Percentiles rank a stretch among this genome's conserved stretches.
Evolutionary conservation across 2,113 vertebrate species (phyloP).

Genomic region (Labrus mixtus): DNA sequence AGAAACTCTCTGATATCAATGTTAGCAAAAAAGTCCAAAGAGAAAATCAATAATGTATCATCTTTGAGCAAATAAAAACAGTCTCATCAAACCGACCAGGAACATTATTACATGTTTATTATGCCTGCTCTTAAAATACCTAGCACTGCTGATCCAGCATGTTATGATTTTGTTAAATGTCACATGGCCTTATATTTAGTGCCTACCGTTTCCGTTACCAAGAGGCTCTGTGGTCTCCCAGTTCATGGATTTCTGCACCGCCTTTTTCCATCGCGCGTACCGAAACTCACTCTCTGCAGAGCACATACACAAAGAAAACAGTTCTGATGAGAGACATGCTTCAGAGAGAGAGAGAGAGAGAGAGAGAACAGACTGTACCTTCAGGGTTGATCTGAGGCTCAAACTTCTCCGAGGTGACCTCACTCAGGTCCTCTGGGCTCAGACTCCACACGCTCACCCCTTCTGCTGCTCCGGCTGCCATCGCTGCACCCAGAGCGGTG

Average conservation of each 20-base stretch:
- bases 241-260: slow-evolving; percentile 92
- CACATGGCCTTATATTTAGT: not conserved
- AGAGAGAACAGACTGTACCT: slow-evolving; percentile 71
- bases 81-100: too few species aligned
- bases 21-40: too few species aligned
- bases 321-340: not conserved
- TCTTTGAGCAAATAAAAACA: too few species aligned
- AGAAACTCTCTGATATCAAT: not conserved
- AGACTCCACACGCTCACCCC: slow-evolving; percentile 95
- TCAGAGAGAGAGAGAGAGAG: not conserved
- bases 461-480: slow-evolving; percentile 94
- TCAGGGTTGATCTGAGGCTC: slow-evolving; percentile 95
- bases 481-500: slow-evolving; percentile 93
- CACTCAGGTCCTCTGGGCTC: slow-evolving; percentile 87
- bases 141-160: too few species aligned
- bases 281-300: slow-evolving; percentile 91
- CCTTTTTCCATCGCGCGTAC: slow-evolving; percentile 94
- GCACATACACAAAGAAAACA: not conserved
- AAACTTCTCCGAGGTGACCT: slow-evolving; percentile 91
- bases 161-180: too few species aligned
- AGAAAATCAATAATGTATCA: too few species aligned
- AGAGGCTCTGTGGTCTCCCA: slow-evolving; percentile 88
- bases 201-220: slow-evolving; percentile 68
- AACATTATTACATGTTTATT: too few species aligned
- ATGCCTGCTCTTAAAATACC: too few species aligned